Evolutionary conservation across 2,888 invertebrate species (phyloP).

Genomic region (Bugulina stolonifera): DNA sequence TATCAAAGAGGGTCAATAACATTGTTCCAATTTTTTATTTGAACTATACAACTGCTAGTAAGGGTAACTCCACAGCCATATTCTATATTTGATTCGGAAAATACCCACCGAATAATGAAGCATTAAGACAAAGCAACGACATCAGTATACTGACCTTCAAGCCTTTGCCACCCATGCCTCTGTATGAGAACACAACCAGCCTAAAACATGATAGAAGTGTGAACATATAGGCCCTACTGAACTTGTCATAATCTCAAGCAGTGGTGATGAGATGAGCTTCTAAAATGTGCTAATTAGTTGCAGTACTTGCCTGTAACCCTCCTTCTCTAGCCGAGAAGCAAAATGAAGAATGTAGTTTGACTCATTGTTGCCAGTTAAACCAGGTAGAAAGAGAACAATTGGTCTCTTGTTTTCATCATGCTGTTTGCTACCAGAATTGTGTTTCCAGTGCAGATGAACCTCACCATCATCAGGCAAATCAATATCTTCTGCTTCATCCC

Average conservation of each 20-base stretch:
- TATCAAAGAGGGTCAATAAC: no score
- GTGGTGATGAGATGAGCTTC: no score
- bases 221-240: no score
- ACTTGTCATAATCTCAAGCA: no score
- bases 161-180: conserved; percentile 46
- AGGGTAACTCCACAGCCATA: no score
- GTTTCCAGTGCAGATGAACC: conserved; percentile 42
- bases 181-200: conserved; percentile 49
- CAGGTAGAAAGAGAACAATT: conserved; percentile 45
- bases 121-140: no score
- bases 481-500: conserved; percentile 44
- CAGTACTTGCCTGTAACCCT: conserved; percentile 44
- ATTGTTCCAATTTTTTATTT: no score
- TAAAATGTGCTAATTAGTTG: no score
- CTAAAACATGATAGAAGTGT: conserved; percentile 37
- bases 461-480: conserved; percentile 45
- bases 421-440: background rate
- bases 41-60: no score
- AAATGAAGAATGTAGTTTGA: conserved; percentile 41
- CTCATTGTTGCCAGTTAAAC: conserved; percentile 42
- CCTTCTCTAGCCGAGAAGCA: conserved; percentile 37
- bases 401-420: conserved; percentile 34
- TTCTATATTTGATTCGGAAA: no score
- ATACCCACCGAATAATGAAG: no score
- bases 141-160: conserved; percentile 41